phyloP scores from a whole-genome alignment of 2,888 invertebrate genomes.

The Eurois occulta region DNA sequence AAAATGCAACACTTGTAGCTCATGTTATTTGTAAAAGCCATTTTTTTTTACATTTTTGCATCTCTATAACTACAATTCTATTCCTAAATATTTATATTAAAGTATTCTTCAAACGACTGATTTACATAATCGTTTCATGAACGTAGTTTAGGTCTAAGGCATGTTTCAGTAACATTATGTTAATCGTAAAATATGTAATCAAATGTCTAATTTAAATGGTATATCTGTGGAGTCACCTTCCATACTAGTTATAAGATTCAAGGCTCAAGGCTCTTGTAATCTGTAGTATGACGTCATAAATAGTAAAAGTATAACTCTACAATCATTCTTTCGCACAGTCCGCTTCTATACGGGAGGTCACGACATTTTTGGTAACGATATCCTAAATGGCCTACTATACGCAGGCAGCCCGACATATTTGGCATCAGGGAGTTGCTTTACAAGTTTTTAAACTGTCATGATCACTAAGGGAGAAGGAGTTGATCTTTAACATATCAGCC shows the following conservation, averaged over 20 bases:
- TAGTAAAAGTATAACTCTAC: not conserved
- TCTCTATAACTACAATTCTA: slow-evolving; percentile 47
- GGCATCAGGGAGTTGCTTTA: no score
- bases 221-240: slow-evolving; percentile 42
- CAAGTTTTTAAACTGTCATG: no score
- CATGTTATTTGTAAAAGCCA: slow-evolving; percentile 24
- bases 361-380: no score
- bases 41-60: slow-evolving; percentile 40
- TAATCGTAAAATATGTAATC: slow-evolving; percentile 70
- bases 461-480: no score
- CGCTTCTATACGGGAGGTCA: no score
- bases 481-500: no score
- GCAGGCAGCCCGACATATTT: no score
- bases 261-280: slow-evolving; percentile 50
- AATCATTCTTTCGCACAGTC: not conserved
- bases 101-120: slow-evolving; percentile 85
- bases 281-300: slow-evolving; percentile 40
- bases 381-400: no score
- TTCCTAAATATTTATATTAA: slow-evolving; percentile 71
- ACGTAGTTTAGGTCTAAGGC: slow-evolving; percentile 76
- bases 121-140: slow-evolving; percentile 84
- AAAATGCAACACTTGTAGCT: slow-evolving; percentile 27
- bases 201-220: slow-evolving; percentile 62
- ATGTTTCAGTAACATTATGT: slow-evolving; percentile 72
- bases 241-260: slow-evolving; percentile 42